Conservation (phyloP, 2,888 invertebrate genomes). For the Teleogryllus oceanicus region DNA sequence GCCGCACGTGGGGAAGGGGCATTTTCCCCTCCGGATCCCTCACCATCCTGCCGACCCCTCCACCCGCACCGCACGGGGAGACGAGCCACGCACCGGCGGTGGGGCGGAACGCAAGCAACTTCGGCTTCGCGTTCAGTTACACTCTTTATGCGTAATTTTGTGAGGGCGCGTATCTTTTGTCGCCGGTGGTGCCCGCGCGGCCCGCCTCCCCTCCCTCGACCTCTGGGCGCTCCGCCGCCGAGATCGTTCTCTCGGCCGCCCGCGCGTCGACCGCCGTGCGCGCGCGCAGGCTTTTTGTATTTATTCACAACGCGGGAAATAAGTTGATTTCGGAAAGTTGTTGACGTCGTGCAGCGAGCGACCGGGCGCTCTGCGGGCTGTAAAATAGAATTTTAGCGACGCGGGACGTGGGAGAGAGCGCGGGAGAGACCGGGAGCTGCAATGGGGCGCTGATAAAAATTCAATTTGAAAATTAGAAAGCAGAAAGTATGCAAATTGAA, state of each 20-base stretch:
- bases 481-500: slow-evolving; percentile 18
- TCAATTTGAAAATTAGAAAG: slow-evolving; percentile 7
- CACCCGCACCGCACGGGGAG: not conserved
- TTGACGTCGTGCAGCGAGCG: not conserved
- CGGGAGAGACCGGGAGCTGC: not conserved
- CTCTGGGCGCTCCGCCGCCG: not conserved
- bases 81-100: too few relatives aligned
- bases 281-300: not conserved
- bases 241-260: not conserved
- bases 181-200: not conserved
- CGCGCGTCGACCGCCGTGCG: not conserved
- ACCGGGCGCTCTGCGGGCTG: slow-evolving; percentile 6
- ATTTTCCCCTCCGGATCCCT: not conserved
- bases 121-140: not conserved
- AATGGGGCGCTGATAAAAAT: not conserved
- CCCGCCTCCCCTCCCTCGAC: not conserved
- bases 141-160: not conserved
- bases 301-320: slow-evolving; percentile 7
- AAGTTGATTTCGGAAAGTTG: slow-evolving; percentile 18
- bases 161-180: not conserved
- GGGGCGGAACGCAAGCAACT: not conserved
- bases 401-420: not conserved
- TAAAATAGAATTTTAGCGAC: not conserved
- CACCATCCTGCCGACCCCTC: not conserved
- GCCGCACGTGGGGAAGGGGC: not conserved